Conservation (phyloP, 2,888 invertebrate species). For the Tiliacea aurago region DNA sequence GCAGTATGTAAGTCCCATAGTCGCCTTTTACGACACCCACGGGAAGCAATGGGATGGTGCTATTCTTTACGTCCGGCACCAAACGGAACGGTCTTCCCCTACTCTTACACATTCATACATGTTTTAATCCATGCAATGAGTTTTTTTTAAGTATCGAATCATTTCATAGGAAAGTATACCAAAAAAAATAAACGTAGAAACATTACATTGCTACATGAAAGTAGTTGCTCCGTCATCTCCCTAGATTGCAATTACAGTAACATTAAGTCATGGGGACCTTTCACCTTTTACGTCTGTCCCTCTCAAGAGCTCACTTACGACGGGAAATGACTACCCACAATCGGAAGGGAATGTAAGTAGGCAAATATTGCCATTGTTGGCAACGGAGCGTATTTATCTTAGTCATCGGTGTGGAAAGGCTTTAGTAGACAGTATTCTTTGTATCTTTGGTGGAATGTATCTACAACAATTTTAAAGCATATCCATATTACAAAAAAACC, state of each 20-base stretch:
- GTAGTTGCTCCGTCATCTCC: background rate
- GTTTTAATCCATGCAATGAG: too few species aligned
- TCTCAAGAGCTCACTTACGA: constrained; percentile 54
- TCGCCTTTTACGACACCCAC: too few species aligned
- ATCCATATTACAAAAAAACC: background rate
- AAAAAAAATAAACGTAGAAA: background rate
- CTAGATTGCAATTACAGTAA: constrained; percentile 26
- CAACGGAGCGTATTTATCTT: constrained; percentile 51
- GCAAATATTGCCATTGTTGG: constrained; percentile 59
- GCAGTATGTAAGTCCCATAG: too few species aligned
- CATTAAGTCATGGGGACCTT: constrained; percentile 43
- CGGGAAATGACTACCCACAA: constrained; percentile 61
- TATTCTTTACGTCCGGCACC: too few species aligned
- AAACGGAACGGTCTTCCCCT: too few species aligned
- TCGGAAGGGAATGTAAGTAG: constrained; percentile 62
- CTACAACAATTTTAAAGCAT: background rate
- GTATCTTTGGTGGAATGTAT: constrained; percentile 5
- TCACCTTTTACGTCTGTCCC: constrained; percentile 36
- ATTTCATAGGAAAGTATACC: too few species aligned
- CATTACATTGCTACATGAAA: background rate
- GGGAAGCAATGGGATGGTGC: too few species aligned
- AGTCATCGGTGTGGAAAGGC: constrained; percentile 24
- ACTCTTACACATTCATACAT: too few species aligned
- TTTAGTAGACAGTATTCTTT: constrained; percentile 16
- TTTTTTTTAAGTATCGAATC: too few species aligned